Evolutionary conservation across 2,797 vertebrate species (phyloP).

Genomic region (Mormyrops boulengeri): DNA sequence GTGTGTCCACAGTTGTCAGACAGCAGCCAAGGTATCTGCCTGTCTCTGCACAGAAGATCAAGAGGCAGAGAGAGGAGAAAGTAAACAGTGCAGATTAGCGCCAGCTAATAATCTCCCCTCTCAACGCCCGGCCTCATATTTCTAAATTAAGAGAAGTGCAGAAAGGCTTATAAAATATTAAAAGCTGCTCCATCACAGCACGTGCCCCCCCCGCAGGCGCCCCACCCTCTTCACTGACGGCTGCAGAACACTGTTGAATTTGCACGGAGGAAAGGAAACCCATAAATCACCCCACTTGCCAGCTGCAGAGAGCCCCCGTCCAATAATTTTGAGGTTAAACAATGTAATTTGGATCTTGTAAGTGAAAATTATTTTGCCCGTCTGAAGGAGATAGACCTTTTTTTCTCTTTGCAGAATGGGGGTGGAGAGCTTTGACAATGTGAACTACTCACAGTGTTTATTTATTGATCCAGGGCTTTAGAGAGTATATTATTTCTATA

Average conservation of each 20-base stretch:
- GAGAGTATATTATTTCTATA: background rate
- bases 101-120: constrained; percentile 83
- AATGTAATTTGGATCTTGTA: constrained; percentile 73
- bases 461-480: background rate
- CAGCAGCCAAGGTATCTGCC: background rate
- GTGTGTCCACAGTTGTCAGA: background rate
- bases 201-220: background rate
- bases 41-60: background rate
- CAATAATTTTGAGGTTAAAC: constrained; percentile 98
- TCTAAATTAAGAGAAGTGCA: constrained; percentile 91
- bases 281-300: constrained; percentile 87
- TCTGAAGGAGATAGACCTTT: constrained; percentile 56
- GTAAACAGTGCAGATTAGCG: constrained; percentile 74
- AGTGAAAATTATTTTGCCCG: constrained; percentile 68
- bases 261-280: constrained; percentile 89
- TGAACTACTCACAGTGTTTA: background rate
- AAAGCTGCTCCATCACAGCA: constrained; percentile 70
- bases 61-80: constrained; percentile 41
- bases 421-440: background rate
- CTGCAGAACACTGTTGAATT: constrained; percentile 58
- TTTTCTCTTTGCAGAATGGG: constrained; percentile 25
- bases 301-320: constrained; percentile 72
- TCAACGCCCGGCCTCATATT: constrained; percentile 89
- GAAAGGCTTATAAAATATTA: constrained; percentile 92
- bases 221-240: constrained; percentile 65